Base-by-base conservation (phyloP, 2,113 vertebrate species). In the Porphyrio hochstetteri region DNA sequence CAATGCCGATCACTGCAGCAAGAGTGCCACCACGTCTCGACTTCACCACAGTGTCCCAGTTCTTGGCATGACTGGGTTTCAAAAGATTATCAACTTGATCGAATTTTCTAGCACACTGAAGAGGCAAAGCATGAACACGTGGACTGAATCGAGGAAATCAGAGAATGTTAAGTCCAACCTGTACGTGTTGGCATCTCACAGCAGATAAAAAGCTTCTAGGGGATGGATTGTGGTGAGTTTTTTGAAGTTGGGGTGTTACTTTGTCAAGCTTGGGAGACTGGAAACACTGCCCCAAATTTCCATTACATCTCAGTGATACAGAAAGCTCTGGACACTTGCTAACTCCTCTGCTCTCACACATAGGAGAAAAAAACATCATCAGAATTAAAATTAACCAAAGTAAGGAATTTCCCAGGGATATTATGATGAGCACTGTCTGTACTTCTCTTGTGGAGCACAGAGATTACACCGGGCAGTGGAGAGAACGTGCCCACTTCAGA, bases 1-100 rank as follows among this genome's bases (percentile, higher is more conserved):
- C 44, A 65, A 5, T 3, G n/a, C 42, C 27, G 33, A 4, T 1
- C 17, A 9, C 10, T 25, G 2, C 0, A 48, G 38, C 4, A 27
- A 40, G 25, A 50, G 12, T n/a, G 38, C 5, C 69, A 38, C 14
- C 38, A 2, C 1, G 5, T 29, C 56, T 17, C 13, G 31, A 24
- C 50, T 28, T 17, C 14, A 16, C 19, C 23, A 48, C 27, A 13
- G 23, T 3, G 48, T 29, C 60, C 60, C 24, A 7, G 52, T 15
- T 70, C 61, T 13, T 67, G 46, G 14, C 14, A 4, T 70, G 52
- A 67, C 31, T 13, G 21, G 2, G 5, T 82, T 86, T 48, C 36
- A 64, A 2, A 23, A 55, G 65, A 50, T n/a, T 18, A 83, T 21
- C 77, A 50, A 29, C 35, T 76, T 64, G 8, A 67, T 16, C 20